Evolutionary conservation across 2,888 invertebrate species (phyloP).

Genomic region (Pherbina coryleti): DNA sequence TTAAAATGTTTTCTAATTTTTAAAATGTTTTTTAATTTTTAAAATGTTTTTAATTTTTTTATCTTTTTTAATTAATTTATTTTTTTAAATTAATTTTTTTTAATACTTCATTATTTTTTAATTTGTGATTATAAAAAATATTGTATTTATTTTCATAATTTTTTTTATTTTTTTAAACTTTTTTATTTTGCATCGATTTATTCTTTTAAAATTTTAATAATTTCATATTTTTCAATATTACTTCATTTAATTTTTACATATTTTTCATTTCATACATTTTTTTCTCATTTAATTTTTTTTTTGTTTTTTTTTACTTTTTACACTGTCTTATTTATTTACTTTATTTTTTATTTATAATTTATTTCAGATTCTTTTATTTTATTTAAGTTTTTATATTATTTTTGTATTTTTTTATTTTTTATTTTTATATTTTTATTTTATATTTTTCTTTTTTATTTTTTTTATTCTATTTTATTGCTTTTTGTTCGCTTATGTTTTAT

Average conservation of each 20-base stretch:
- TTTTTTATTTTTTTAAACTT: background rate
- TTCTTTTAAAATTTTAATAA: background rate
- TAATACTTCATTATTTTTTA: background rate
- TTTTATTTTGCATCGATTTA: background rate
- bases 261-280: background rate
- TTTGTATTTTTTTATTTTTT: background rate
- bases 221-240: background rate
- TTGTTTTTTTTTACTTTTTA: slow-evolving; percentile 12
- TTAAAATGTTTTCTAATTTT: too few species aligned
- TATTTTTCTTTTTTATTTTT: background rate
- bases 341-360: slow-evolving; percentile 14
- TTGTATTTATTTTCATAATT: background rate
- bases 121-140: background rate
- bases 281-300: background rate
- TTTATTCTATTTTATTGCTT: background rate
- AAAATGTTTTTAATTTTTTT: too few species aligned
- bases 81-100: too few species aligned
- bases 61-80: too few species aligned
- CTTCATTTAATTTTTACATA: background rate
- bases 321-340: background rate
- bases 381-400: background rate
- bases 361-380: slow-evolving; percentile 11
- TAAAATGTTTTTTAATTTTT: too few species aligned
- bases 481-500: background rate
- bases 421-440: slow-evolving; percentile 6